Base-by-base conservation (phyloP, 2,113 vertebrate genomes). In the Paramormyrops kingsleyae region DNA sequence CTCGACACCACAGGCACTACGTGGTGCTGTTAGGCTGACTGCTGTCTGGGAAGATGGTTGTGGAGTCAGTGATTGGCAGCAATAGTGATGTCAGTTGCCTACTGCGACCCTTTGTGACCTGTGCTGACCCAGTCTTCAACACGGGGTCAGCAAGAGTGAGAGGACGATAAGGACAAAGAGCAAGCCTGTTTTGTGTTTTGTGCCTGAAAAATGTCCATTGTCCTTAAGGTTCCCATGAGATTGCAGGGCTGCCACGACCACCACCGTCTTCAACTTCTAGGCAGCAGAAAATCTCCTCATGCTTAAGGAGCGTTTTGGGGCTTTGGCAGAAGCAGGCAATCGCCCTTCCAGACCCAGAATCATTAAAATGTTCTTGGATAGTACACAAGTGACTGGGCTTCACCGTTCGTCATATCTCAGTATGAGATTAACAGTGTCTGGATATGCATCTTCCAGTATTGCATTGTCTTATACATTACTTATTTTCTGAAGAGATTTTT, bases 291-390 rank as follows among this genome's bases (percentile, higher is more conserved):
- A 8, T 39, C 47, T 86, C 27, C 52, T n/a, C 50, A 66, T 88
- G 52, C 39, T 88, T 62, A n/a, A 62, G 50, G 85, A 42, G 8
- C 19, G 39, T 66, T 88, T 88, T 66, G 53, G 87, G 39, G 35
- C 53, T 66, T 66, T 59, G 52, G 87, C 87, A 62, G 35, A 50
- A 66, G 24, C 5, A 66, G 31, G 53, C 56, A 10, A 35, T n/a
- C 35, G 3, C 21, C 59, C 53, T 50, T 88, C 53, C 87, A 88
- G 87, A 35, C 53, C 56, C 52, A 66, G 87, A 24, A 88, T 88
- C 87, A 88, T 62, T 62, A 62, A 88, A 88, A 62, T 88, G 56
- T 88, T 88, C 87, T 88, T 88, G 87, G 87, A 88, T 88, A 53
- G 85, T 17, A 53, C 49, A 52, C 49, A 53, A 52, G 85, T 87